Conservation (phyloP, 23 tunicate genomes). For the Aplidium turbinatum region DNA sequence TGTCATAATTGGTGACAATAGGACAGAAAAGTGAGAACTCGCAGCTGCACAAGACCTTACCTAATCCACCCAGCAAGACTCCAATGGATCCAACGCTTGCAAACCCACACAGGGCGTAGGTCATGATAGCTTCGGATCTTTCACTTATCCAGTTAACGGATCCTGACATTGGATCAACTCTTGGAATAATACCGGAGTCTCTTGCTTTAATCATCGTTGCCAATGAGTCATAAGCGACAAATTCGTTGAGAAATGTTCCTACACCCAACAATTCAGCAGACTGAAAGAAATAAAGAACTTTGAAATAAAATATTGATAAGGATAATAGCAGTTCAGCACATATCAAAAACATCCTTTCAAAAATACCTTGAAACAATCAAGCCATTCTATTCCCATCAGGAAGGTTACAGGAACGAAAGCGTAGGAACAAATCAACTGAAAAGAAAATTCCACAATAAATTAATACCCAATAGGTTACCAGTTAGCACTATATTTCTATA, state of each 20-base stretch:
- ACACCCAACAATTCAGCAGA: conserved; percentile 54
- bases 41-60: conserved; percentile 22
- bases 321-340: no score
- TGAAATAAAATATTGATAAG: no score
- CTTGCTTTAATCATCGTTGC: conserved; percentile 23
- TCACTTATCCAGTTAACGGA: conserved; percentile 52
- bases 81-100: conserved; percentile 67
- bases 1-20: no score
- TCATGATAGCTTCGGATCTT: conserved; percentile 64
- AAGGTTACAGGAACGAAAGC: conserved; percentile 73
- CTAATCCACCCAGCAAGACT: conserved; percentile 61
- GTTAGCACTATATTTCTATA: no score
- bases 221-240: conserved; percentile 56
- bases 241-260: conserved; percentile 57
- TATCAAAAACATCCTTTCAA: no score
- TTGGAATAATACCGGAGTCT: conserved; percentile 44
- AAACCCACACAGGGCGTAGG: conserved; percentile 78
- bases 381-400: conserved; percentile 89
- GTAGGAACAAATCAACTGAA: conserved; percentile 77
- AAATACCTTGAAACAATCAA: conserved; percentile 87
- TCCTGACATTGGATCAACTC: conserved; percentile 26
- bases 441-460: no score
- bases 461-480: no score
- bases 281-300: conserved; percentile 30
- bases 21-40: no score